Evolutionary conservation across 2,888 invertebrate genomes (phyloP), one percentile per base, ranked within the genome.

Genomic region (Erebia ligea): DNA sequence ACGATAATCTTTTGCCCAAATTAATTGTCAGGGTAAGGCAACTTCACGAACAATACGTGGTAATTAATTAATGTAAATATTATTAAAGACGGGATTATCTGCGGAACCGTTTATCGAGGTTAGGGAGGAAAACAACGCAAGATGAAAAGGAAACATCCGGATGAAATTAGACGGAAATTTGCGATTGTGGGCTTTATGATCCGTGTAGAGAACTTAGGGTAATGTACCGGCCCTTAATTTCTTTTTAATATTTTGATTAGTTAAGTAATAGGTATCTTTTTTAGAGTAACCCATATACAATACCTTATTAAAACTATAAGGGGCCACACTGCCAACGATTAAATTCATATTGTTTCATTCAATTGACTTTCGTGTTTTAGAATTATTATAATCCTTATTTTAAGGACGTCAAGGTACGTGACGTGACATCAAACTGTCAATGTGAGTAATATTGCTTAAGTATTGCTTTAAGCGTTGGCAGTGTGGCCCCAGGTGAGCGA

Each of bases 71-170:
- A 62, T 62, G 62, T 48, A 62, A 48, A 62, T 62, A 62, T 48
- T 62, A 48, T 62, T 62, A 62, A 62, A 48, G 62, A 62, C 21
- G 19, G 62, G 62, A 62, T 62, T 62, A 62, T 62, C 62, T 48
- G 48, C 48, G 64, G 54, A 40, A 34, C 64, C 50, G 40, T 64
- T 63, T 54, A 54, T 34, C 54, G 54, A 64, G 64, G 64, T 52
- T 64, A 54, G 64, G 64, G 54, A 64, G 54, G 54, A 54, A 54
- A 64, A 64, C 54, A 64, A 54, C 40, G 34, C 54, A 52, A 64
- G 54, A 64, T 64, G 52, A 54, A 64, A 64, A 64, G 64, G 40
- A 64, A 64, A 64, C 64, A 64, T 54, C 64, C 64, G 40, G 50
- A 34, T 63, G 50, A 52, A 63, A 50, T 63, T 50, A 63, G 63